Evolutionary conservation across 2,113 vertebrate genomes (phyloP), one percentile per base, ranked within the genome.

Genomic region (Tauraco erythrolophus): DNA sequence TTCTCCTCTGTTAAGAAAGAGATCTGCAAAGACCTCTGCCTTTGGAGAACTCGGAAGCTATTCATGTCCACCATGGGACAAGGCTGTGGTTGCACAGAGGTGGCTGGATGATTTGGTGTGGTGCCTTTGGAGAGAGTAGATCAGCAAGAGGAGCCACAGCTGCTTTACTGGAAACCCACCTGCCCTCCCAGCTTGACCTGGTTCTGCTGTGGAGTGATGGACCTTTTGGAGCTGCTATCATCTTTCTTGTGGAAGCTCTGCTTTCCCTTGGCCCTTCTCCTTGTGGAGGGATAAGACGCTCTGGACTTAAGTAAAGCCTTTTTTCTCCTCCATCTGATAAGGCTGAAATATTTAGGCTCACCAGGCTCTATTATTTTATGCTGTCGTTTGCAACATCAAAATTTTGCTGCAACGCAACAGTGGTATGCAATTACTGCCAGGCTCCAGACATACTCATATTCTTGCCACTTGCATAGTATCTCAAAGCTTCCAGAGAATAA

Each of bases 51-150:
- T 80, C 27, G 16, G 19, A 25, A 54, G 31, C 15, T 3, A 24
- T 2, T 22, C 2, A 1, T 3, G 41, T 10, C 7, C 28, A 4
- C 9, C 18, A 7, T 0, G 2, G 33, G 17, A 46, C 15, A 60
- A 51, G 11, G 22, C 35, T 7, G 9, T 25, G 23, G 27, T 86
- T 30, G 4, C 17, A 9, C 19, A 48, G 57, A 19, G 41, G 1
- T 39, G 21, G 19, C 13, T 58, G 79, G 11, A 43, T 39, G 50
- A 66, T n/a, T 37, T 72, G 27, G 6, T 2, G 0, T 28, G 37
- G 21, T 61, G 58, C 17, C 4, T 11, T 4, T 31, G 45, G 21
- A 45, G 39, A 77, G 11, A 64, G 31, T 24, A 57, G 27, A 18
- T 23, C 30, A 39, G 16, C 19, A 39, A 53, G 6, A 27, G 23